Percentiles rank a stretch among this genome's conserved stretches.
Evolutionary conservation across 2,797 vertebrate genomes (phyloP).

Genomic region (Leucoraja ocellata): DNA sequence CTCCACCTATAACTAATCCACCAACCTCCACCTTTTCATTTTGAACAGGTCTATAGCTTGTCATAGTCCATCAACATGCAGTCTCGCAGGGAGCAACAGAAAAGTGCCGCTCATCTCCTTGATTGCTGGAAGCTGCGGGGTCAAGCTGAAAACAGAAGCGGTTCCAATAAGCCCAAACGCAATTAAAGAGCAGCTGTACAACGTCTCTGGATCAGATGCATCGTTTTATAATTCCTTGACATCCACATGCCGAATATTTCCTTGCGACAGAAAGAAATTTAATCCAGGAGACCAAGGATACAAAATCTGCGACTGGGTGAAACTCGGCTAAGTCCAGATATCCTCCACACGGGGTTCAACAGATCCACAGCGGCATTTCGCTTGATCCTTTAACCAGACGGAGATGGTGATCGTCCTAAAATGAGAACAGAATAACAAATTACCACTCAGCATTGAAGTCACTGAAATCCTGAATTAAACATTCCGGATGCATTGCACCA

Average conservation of each 20-base stretch:
- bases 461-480: background rate
- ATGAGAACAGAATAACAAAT: background rate
- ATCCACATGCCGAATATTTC: background rate
- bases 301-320: background rate
- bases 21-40: constrained; percentile 53
- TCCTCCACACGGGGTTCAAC: background rate
- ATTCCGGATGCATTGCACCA: background rate
- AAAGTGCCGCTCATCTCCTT: constrained; percentile 43
- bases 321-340: background rate
- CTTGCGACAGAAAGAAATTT: background rate
- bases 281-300: background rate
- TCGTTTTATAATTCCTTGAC: constrained; percentile 16
- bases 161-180: background rate
- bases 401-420: background rate
- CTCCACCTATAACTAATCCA: constrained; percentile 41
- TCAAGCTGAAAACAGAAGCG: constrained; percentile 39
- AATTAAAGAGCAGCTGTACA: background rate
- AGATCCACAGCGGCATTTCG: background rate
- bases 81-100: constrained; percentile 41
- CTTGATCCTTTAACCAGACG: background rate
- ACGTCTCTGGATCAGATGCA: background rate
- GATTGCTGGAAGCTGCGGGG: constrained; percentile 18
- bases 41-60: constrained; percentile 54
- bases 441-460: background rate
- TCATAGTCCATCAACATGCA: constrained; percentile 54